Conservation (phyloP, 2,888 invertebrate genomes). For the Cylindroiulus punctatus region DNA sequence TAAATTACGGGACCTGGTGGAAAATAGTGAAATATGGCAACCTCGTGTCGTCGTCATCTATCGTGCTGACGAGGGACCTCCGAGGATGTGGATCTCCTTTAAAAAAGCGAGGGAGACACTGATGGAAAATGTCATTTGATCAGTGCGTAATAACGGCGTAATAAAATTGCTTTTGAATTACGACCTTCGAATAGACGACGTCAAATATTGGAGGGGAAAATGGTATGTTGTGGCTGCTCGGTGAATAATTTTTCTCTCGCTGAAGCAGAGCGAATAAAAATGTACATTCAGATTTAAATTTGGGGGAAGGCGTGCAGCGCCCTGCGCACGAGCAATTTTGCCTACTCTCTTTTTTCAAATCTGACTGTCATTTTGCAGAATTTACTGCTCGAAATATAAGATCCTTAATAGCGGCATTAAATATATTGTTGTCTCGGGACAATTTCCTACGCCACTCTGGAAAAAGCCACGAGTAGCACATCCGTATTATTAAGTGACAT, state of each 20-base stretch:
- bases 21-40: neutral
- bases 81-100: neutral
- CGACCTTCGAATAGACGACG: constrained; percentile 1
- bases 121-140: constrained; percentile 32
- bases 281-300: constrained; percentile 26
- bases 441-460: neutral
- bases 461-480: constrained; percentile 6
- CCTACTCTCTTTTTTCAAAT: constrained; percentile 9
- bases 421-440: constrained; percentile 26
- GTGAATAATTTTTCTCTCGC: constrained; percentile 7
- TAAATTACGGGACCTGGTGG: neutral
- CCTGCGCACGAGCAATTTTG: neutral
- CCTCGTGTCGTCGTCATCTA: neutral
- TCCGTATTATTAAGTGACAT: constrained; percentile 10
- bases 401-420: constrained; percentile 14
- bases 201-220: constrained; percentile 1
- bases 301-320: neutral
- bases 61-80: neutral
- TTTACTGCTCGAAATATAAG: constrained; percentile 26
- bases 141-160: constrained; percentile 19
- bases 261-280: constrained; percentile 14
- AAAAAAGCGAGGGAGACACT: constrained; percentile 1
- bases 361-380: neutral
- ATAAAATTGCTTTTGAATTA: constrained; percentile 32
- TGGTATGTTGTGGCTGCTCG: constrained; percentile 27